A percentile compares a stretch with the other conserved stretches of the same genome.
phyloP scores from a whole-genome alignment of 2,888 invertebrate genomes.

The Drosophila acutilabella region DNA sequence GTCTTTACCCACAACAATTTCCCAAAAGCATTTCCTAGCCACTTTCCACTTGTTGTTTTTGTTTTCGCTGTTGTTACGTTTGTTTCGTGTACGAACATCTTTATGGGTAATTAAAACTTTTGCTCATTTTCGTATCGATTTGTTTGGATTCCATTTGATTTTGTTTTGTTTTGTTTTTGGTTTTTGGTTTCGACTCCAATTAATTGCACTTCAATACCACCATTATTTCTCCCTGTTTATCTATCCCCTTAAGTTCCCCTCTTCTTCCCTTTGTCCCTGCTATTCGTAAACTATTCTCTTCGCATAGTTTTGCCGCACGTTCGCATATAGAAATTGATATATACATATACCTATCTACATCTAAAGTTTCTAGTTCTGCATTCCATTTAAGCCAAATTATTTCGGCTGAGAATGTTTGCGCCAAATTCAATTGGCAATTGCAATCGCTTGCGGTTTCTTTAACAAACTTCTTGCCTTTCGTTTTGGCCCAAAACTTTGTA shows the following conservation, averaged over 20 bases:
- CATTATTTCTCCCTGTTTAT: conserved; percentile 34
- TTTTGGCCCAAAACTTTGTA: conserved; percentile 8
- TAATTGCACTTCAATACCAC: conserved; percentile 80
- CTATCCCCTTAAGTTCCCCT: background rate
- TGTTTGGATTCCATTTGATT: conserved; percentile 34
- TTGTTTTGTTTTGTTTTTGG: conserved; percentile 36
- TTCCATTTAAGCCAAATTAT: conserved; percentile 59
- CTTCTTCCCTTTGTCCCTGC: background rate
- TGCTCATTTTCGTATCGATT: conserved; percentile 74
- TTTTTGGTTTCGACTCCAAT: conserved; percentile 50
- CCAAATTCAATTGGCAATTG: conserved; percentile 37
- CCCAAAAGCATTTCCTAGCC: conserved; percentile 42
- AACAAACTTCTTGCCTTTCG: conserved; percentile 3
- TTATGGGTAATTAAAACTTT: conserved; percentile 84
- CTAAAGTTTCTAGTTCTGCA: conserved; percentile 50
- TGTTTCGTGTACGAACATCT: conserved; percentile 76
- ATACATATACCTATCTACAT: conserved; percentile 18
- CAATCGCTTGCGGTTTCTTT: conserved; percentile 56
- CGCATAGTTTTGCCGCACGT: conserved; percentile 41
- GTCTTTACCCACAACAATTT: conserved; percentile 50
- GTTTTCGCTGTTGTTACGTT: conserved; percentile 38
- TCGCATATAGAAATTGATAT: too few species aligned
- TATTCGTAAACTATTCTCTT: conserved; percentile 45
- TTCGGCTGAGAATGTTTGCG: conserved; percentile 51
- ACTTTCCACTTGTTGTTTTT: conserved; percentile 7